Evolutionary conservation across 2,797 vertebrate genomes (phyloP).

Genomic region (Mormyrops attenuatus): DNA sequence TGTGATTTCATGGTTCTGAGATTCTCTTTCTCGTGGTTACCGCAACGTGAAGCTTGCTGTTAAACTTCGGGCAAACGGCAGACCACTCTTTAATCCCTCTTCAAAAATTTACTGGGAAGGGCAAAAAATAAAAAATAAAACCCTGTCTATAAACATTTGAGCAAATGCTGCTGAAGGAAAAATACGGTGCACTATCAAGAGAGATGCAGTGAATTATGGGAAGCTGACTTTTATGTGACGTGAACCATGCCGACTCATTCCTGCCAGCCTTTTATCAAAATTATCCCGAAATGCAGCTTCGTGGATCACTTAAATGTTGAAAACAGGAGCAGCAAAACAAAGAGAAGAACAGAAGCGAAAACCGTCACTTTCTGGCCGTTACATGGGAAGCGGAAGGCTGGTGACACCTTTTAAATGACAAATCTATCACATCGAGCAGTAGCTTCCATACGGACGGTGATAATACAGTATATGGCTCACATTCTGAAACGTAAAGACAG

Average conservation of each 20-base stretch:
- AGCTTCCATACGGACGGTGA: background rate
- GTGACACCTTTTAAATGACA: background rate
- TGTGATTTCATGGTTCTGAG: conserved; percentile 9
- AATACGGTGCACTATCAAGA: background rate
- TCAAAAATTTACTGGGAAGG: background rate
- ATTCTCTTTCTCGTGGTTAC: background rate
- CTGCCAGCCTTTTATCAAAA: background rate
- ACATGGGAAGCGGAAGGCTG: background rate
- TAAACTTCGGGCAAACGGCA: background rate
- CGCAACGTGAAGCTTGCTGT: background rate
- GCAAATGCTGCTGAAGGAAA: background rate
- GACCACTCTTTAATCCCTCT: background rate
- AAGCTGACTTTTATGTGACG: background rate
- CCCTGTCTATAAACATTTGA: background rate
- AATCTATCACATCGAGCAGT: background rate
- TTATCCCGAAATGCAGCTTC: background rate
- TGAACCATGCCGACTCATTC: background rate
- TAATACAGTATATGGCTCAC: background rate
- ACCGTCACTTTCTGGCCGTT: background rate
- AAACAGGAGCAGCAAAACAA: background rate
- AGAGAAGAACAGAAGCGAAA: background rate
- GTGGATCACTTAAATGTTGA: background rate
- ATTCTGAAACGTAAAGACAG: background rate
- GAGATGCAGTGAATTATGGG: background rate
- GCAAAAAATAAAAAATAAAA: background rate